A percentile compares a stretch with the other conserved stretches of the same genome.
phyloP scores from a whole-genome alignment of 2,888 invertebrate genomes.

The Drosophila leonis region DNA sequence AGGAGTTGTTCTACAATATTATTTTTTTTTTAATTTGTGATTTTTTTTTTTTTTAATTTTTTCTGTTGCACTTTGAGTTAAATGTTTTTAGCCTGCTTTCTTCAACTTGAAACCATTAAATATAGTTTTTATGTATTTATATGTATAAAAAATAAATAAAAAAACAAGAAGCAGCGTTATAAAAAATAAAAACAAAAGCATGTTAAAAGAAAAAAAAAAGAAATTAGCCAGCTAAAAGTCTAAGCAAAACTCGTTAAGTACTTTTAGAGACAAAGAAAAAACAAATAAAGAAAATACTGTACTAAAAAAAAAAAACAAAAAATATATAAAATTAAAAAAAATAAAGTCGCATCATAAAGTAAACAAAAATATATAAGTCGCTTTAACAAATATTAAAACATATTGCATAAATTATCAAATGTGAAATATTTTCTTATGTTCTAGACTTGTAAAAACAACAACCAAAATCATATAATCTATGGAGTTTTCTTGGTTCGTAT shows the following conservation, averaged over 20 bases:
- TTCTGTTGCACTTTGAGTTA: conserved; percentile 66
- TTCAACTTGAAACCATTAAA: conserved; percentile 61
- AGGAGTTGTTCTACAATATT: conserved; percentile 40
- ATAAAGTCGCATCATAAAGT: conserved; percentile 64
- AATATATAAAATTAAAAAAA: conserved; percentile 15
- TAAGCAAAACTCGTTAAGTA: conserved; percentile 77
- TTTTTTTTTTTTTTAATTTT: conserved; percentile 33
- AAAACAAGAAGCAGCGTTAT: conserved; percentile 12
- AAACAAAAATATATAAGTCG: conserved; percentile 54
- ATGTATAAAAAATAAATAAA: conserved; percentile 62
- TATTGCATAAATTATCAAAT: conserved; percentile 68
- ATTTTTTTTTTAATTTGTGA: conserved; percentile 35
- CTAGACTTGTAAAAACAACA: conserved; percentile 67
- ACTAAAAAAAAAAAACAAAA: too few species aligned
- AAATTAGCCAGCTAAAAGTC: conserved; percentile 63
- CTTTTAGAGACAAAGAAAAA: conserved; percentile 68
- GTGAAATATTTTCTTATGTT: conserved; percentile 79
- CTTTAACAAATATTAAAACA: conserved; percentile 69
- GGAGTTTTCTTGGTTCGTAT: conserved; percentile 59
- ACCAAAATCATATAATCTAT: conserved; percentile 38
- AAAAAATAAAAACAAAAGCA: conserved; percentile 42
- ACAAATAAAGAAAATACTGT: conserved; percentile 35
- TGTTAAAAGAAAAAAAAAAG: conserved; percentile 64
- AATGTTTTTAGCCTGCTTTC: conserved; percentile 68
- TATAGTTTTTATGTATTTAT: conserved; percentile 76